Conservation (phyloP, 2,113 vertebrate genomes). For the Carassius gibelio region DNA sequence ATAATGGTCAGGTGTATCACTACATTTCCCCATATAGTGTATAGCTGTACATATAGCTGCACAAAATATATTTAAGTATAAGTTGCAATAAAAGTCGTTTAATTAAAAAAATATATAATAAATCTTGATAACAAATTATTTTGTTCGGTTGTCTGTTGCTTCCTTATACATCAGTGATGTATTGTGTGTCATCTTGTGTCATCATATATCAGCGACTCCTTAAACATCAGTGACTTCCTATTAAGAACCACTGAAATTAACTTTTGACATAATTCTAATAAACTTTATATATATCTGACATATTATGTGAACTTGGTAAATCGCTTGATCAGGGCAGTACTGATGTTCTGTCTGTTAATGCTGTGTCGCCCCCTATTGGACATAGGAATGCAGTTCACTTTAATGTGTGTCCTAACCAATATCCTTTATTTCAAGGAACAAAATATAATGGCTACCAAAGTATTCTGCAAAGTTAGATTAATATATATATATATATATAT, state of each 20-base stretch:
- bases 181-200: too few species aligned
- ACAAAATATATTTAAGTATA: background rate
- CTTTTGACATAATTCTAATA: background rate
- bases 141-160: background rate
- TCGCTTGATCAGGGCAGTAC: background rate
- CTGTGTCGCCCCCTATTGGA: conserved; percentile 65
- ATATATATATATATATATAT: too few species aligned
- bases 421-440: background rate
- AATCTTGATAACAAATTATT: background rate
- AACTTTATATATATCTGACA: background rate
- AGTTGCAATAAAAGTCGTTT: background rate
- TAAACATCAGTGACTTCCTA: too few species aligned
- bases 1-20: background rate
- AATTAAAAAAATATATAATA: too few species aligned
- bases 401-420: background rate
- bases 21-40: background rate
- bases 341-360: background rate
- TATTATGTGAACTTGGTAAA: background rate
- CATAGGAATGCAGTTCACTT: conserved; percentile 24
- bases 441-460: background rate
- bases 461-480: too few species aligned
- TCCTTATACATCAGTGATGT: background rate
- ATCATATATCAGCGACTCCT: too few species aligned
- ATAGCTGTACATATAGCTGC: too few species aligned
- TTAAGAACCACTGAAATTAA: background rate